phyloP scores from a whole-genome alignment of 2,113 vertebrate species.

The Lepus europaeus region DNA sequence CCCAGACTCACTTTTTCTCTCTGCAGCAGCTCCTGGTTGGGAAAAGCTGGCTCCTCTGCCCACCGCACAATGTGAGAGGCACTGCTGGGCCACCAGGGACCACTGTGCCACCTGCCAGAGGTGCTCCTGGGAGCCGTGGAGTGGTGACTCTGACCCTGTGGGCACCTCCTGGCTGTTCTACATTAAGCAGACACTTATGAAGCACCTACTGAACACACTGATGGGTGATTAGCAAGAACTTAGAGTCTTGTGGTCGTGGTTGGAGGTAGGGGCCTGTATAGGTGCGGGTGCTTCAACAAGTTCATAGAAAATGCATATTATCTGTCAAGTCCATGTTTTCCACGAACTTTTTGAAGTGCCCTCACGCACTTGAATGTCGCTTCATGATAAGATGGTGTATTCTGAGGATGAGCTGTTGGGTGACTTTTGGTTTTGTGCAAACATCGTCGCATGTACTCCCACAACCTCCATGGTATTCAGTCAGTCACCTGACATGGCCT shows the following conservation, averaged over 20 bases:
- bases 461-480: not conserved
- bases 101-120: not conserved
- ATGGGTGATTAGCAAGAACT: not conserved
- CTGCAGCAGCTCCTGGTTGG: not conserved
- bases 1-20: rapidly evolving
- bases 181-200: not conserved
- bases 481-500: not conserved
- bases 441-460: not conserved
- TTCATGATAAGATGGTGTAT: not conserved
- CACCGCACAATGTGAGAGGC: rapidly evolving
- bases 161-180: too few species aligned
- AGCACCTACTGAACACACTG: not conserved
- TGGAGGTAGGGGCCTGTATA: not conserved
- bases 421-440: not conserved
- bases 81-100: too few species aligned
- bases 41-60: not conserved
- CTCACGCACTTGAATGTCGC: not conserved
- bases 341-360: too few species aligned
- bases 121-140: not conserved
- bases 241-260: not conserved
- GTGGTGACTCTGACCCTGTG: not conserved
- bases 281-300: too few species aligned
- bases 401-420: not conserved
- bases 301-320: too few species aligned
- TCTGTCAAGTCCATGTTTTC: too few species aligned